phyloP scores from a whole-genome alignment of 2,888 invertebrate genomes.

The Lepidochrysops patricia region DNA sequence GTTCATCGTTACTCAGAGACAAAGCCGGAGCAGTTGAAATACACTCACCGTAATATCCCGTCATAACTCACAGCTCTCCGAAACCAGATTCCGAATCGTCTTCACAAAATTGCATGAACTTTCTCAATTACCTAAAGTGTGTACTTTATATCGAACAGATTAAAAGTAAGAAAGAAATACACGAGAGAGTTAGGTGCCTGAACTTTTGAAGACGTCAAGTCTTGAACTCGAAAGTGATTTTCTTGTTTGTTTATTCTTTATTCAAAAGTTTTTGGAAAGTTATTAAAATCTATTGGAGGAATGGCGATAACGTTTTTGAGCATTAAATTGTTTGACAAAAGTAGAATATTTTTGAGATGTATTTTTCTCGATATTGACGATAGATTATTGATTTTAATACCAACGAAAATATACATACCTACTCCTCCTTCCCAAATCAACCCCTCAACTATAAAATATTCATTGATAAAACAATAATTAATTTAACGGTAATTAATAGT shows the following conservation, averaged over 20 bases:
- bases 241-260: slow-evolving; percentile 7
- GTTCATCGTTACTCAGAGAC: background rate
- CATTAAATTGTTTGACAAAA: background rate
- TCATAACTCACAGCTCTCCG: background rate
- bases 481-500: background rate
- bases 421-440: too few relatives aligned
- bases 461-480: background rate
- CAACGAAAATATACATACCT: too few relatives aligned
- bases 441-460: background rate
- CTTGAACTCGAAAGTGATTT: slow-evolving; percentile 10
- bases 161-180: slow-evolving; percentile 6
- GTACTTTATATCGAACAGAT: slow-evolving; percentile 2
- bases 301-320: background rate
- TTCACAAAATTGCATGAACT: background rate
- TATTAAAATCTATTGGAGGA: background rate
- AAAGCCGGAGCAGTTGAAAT: background rate
- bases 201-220: slow-evolving; percentile 5
- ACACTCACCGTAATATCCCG: background rate
- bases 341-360: too few relatives aligned
- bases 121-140: background rate
- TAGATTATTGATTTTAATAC: too few relatives aligned
- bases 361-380: too few relatives aligned
- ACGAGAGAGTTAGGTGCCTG: slow-evolving; percentile 1
- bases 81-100: background rate
- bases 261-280: background rate